phyloP scores from a whole-genome alignment of 2,888 invertebrate species.

The Sussaba pulchella region DNA sequence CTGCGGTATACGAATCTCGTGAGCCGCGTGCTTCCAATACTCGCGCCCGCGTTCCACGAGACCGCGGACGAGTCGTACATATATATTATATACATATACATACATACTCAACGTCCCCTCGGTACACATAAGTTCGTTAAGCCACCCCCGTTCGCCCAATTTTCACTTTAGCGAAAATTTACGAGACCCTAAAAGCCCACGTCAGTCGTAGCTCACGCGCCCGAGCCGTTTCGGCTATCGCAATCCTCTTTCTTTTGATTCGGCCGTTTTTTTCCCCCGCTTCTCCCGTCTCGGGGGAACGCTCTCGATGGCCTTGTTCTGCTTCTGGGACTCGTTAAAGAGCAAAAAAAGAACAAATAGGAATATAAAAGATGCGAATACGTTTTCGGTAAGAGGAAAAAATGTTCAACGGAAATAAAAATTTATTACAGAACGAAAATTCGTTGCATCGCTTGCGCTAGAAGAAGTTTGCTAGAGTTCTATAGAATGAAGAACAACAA shows the following conservation, averaged over 20 bases:
- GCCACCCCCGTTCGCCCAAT: conserved; percentile 77
- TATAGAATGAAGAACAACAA: not conserved
- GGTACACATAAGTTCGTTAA: conserved; percentile 80
- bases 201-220: conserved; percentile 66
- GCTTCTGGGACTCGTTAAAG: conserved; percentile 12
- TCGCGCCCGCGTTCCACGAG: conserved; percentile 40
- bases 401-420: not conserved
- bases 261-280: conserved; percentile 33
- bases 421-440: not conserved
- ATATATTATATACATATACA: no score
- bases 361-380: not conserved
- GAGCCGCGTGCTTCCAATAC: conserved; percentile 39
- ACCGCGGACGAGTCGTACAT: conserved; percentile 27
- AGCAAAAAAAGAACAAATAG: not conserved
- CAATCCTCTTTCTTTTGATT: conserved; percentile 62
- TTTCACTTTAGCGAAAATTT: conserved; percentile 81
- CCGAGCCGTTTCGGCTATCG: conserved; percentile 64
- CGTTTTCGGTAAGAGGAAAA: not conserved
- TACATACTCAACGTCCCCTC: conserved; percentile 45
- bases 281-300: conserved; percentile 25
- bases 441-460: not conserved
- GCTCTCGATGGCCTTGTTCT: conserved; percentile 6
- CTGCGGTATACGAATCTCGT: conserved; percentile 50
- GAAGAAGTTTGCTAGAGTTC: not conserved
- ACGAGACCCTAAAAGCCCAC: conserved; percentile 80